phyloP scores from a whole-genome alignment of 2,797 vertebrate genomes.

The Lepilemur ruficaudatus region DNA sequence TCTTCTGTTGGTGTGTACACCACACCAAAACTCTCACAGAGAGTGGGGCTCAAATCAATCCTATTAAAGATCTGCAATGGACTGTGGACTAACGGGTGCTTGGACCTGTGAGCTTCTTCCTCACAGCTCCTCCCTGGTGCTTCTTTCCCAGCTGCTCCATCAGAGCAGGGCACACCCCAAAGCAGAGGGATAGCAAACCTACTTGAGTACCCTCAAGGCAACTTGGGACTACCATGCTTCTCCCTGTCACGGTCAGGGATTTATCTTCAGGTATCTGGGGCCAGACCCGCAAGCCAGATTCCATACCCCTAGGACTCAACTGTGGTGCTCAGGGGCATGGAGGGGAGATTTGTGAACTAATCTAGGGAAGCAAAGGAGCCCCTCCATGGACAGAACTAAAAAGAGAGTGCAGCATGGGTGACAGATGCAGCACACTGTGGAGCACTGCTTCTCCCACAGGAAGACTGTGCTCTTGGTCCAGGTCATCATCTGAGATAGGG shows the following conservation, averaged over 20 bases:
- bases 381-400: background rate
- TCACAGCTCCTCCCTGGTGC: background rate
- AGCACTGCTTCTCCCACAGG: background rate
- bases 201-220: background rate
- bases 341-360: background rate
- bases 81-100: background rate
- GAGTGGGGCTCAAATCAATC: background rate
- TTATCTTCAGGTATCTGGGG: background rate
- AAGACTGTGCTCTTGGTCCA: background rate
- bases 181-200: background rate
- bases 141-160: background rate
- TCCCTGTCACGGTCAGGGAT: background rate
- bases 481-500: background rate
- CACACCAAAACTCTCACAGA: background rate
- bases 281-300: background rate
- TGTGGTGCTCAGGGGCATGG: background rate
- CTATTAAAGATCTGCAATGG: background rate
- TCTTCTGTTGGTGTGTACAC: background rate
- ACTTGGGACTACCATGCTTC: background rate
- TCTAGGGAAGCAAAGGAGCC: background rate
- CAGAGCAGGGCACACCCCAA: background rate
- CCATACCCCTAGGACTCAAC: background rate
- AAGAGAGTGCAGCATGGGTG: background rate
- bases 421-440: background rate
- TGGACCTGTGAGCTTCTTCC: background rate